phyloP scores from a whole-genome alignment of 2,113 vertebrate species.

The Nannospalax galili region DNA sequence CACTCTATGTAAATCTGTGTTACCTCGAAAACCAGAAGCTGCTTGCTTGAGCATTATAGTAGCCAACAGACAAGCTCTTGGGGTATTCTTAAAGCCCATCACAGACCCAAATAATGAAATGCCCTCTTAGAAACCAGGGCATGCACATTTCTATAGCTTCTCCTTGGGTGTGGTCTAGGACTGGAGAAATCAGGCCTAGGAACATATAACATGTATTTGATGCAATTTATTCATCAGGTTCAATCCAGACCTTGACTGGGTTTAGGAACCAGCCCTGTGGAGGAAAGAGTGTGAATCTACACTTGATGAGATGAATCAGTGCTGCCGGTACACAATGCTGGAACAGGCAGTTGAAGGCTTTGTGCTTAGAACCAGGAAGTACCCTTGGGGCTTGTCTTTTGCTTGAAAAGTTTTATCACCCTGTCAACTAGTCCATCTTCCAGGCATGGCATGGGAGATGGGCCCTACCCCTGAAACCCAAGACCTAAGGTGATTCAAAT shows the following conservation, averaged over 20 bases:
- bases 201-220: neutral
- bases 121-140: neutral
- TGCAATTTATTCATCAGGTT: neutral
- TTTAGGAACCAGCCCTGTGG: neutral
- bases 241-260: neutral
- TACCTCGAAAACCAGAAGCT: neutral
- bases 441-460: neutral
- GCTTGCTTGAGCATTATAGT: neutral
- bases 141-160: neutral
- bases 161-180: neutral
- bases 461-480: neutral
- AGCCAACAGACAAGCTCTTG: neutral
- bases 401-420: neutral
- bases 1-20: conserved; percentile 34
- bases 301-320: neutral
- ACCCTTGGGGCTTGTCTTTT: neutral
- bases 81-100: neutral
- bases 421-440: neutral
- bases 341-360: neutral
- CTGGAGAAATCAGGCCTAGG: neutral
- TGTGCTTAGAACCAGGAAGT: neutral
- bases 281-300: neutral
- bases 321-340: neutral
- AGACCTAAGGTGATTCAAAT: neutral
- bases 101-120: neutral